Conservation (phyloP, 2,113 vertebrate species). For the Charina bottae region DNA sequence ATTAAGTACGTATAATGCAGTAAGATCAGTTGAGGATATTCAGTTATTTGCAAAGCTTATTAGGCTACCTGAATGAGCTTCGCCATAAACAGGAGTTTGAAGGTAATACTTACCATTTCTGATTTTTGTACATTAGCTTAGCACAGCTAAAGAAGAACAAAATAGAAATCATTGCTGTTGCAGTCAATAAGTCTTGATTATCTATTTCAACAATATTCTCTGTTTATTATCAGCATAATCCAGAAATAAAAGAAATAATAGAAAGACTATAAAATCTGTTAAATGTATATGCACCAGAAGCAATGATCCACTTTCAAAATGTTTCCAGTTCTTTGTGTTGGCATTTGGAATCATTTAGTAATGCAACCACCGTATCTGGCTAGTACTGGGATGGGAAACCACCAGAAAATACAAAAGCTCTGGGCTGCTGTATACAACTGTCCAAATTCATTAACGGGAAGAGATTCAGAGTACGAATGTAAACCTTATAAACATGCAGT, state of each 20-base stretch:
- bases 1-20: background rate
- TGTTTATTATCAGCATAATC: background rate
- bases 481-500: background rate
- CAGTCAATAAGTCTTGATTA: background rate
- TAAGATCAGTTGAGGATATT: background rate
- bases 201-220: background rate
- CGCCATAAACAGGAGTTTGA: background rate
- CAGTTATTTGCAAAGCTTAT: background rate
- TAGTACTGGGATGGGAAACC: background rate
- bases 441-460: background rate
- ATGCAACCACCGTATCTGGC: background rate
- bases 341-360: background rate
- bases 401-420: background rate
- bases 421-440: background rate
- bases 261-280: background rate
- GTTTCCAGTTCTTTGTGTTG: background rate
- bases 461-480: background rate
- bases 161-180: background rate
- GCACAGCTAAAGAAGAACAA: background rate
- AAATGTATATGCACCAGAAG: background rate
- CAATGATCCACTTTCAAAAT: background rate
- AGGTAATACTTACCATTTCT: slow-evolving; percentile 4
- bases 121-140: background rate
- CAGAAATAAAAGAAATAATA: background rate
- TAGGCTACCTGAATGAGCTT: background rate